Percentiles rank a stretch among this genome's conserved stretches.
Conservation (phyloP, 1,140 invertebrate genomes). For the Drosophila rufa region DNA sequence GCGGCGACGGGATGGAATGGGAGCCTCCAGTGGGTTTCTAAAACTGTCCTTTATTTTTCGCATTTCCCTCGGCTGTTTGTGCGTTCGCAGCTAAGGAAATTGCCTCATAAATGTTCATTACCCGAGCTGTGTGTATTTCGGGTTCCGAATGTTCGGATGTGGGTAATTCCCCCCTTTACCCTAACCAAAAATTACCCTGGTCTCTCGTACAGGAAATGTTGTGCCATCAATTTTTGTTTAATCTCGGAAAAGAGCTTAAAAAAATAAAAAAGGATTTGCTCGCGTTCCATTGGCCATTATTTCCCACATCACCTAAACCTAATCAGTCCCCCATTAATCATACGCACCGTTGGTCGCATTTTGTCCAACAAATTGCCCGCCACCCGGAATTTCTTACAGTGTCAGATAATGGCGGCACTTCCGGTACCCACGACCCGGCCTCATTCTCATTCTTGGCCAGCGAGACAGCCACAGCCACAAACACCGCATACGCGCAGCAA, state of each 20-base stretch:
- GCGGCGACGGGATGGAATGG: not conserved
- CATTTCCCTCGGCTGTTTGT: conserved; percentile 7
- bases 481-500: conserved; percentile 44
- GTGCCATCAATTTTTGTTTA: conserved; percentile 39
- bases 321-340: conserved; percentile 58
- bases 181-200: conserved; percentile 23
- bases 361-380: conserved; percentile 34
- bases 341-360: conserved; percentile 63
- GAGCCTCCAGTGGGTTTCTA: conserved; percentile 54
- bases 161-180: conserved; percentile 22
- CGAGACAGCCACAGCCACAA: conserved; percentile 24
- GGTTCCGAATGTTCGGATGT: conserved; percentile 33
- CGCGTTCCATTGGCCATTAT: conserved; percentile 10
- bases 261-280: conserved; percentile 18
- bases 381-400: conserved; percentile 42
- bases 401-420: conserved; percentile 58
- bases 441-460: conserved; percentile 27
- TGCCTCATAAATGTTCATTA: conserved; percentile 84
- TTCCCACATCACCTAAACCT: conserved; percentile 21
- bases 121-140: conserved; percentile 45
- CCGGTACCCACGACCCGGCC: conserved; percentile 16
- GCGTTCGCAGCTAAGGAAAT: conserved; percentile 74
- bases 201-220: conserved; percentile 23
- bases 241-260: not conserved
- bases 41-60: conserved; percentile 46